phyloP scores from a whole-genome alignment of 2,888 invertebrate species.

The Pterostichus niger region DNA sequence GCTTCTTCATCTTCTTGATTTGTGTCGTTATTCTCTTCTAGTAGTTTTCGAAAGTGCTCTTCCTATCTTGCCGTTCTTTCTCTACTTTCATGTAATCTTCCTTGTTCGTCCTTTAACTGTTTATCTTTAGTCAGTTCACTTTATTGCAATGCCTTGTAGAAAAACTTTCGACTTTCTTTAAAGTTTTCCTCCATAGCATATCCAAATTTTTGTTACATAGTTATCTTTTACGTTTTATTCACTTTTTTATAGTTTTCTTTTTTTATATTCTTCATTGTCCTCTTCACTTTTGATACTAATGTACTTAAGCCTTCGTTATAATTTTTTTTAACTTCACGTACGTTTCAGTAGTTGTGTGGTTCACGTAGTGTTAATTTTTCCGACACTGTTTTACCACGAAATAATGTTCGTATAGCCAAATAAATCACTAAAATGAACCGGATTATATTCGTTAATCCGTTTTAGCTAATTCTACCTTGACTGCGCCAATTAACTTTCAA shows the following conservation, averaged over 20 bases:
- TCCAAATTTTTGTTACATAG: slow-evolving; percentile 19
- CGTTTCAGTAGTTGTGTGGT: too few relatives aligned
- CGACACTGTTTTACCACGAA: too few relatives aligned
- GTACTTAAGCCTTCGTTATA: background rate
- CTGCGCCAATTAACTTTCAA: too few relatives aligned
- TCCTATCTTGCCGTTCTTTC: background rate
- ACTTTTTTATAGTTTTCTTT: background rate
- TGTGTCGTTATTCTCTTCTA: slow-evolving; percentile 2
- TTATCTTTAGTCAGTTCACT: background rate
- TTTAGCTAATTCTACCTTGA: too few relatives aligned
- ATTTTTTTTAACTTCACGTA: too few relatives aligned
- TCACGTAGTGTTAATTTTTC: too few relatives aligned
- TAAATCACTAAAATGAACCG: too few relatives aligned
- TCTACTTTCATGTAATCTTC: background rate
- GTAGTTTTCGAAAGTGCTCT: slow-evolving; percentile 22
- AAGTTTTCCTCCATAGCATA: slow-evolving; percentile 7
- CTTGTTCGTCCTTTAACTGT: background rate
- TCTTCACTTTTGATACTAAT: slow-evolving; percentile 1
- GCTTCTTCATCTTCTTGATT: slow-evolving; percentile 11
- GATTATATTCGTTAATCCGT: too few relatives aligned
- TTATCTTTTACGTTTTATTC: background rate
- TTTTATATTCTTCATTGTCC: slow-evolving; percentile 23
- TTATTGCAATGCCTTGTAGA: slow-evolving; percentile 38
- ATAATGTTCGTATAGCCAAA: too few relatives aligned
- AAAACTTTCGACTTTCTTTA: slow-evolving; percentile 29